Conservation (phyloP, 2,113 vertebrate genomes). For the Phocoena sinus region DNA sequence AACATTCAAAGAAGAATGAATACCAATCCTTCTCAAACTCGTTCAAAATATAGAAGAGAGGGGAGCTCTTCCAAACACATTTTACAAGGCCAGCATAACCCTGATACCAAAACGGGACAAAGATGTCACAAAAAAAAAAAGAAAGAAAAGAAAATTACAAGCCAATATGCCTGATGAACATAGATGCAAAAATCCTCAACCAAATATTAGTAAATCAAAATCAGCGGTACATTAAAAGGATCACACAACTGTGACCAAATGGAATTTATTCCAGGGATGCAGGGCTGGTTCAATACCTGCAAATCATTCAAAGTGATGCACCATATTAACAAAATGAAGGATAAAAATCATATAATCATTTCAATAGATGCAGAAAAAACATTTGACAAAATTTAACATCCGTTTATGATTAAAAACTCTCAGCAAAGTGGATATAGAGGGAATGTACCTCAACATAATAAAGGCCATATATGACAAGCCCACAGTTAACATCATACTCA, state of each 20-base stretch:
- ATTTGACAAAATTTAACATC: background rate
- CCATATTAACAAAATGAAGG: background rate
- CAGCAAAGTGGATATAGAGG: background rate
- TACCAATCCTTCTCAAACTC: background rate
- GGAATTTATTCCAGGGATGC: background rate
- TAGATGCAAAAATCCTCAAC: background rate
- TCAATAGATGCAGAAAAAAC: background rate
- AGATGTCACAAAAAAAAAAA: background rate
- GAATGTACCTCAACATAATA: background rate
- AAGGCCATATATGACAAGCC: background rate
- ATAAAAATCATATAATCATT: background rate
- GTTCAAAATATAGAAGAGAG: background rate
- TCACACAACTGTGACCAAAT: background rate
- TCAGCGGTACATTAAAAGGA: background rate
- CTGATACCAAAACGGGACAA: background rate
- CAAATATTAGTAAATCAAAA: background rate
- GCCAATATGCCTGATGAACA: background rate
- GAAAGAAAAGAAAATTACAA: background rate
- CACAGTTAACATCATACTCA: background rate
- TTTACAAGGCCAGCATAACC: background rate
- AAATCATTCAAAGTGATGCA: background rate
- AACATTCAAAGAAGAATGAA: background rate
- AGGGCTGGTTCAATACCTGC: background rate
- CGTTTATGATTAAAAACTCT: background rate
- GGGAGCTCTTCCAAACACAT: background rate